Evolutionary conservation across 2,113 vertebrate genomes (phyloP), one percentile per base, ranked within the genome.

Genomic region (Euleptes europaea): DNA sequence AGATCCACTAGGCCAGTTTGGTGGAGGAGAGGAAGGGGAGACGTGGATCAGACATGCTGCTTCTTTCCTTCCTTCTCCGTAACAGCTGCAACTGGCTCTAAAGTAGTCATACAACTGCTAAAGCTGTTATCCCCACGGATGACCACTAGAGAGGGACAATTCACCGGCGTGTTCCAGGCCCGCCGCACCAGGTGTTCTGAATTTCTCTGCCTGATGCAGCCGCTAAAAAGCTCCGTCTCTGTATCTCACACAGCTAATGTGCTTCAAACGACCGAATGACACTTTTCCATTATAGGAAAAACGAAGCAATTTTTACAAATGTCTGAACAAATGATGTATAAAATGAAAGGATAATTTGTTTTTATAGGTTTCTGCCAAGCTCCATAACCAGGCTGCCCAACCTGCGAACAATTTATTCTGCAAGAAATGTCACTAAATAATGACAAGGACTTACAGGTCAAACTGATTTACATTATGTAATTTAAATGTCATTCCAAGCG

Each of bases 401-500:
- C 89, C 90, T 88, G 93, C 91, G 92, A 91, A 93, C 92, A 92
- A 94, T 95, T 94, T 93, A 89, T 94, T 94, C 93, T 89, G 80
- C 89, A 93, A 13, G 80, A 94, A 95, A 95, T 93, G 91, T 93
- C 94, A 94, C 94, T 95, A 95, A 95, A 95, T 93, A 94, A 95
- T 94, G 95, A 96, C 93, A 95, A 95, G 92, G 95, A 94, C 94
- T 93, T 94, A 84, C 77, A 93, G 95, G 94, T 95, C 95, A 94
- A 93, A 92, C 78, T 93, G 95, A 95, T 97, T 96, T 96, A 96
- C 96, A 96, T 95, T 95, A 94, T 93, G 90, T 94, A 95, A 97
- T 96, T 96, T 95, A 97, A 97, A 97, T 97, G 96, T 95, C 95
- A 97, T 91, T 94, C 88, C 87, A 91, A 92, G 94, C 89, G 93